Evolutionary conservation across 2,888 invertebrate species (phyloP).

Genomic region (Hermaeophaga mercurialis): DNA sequence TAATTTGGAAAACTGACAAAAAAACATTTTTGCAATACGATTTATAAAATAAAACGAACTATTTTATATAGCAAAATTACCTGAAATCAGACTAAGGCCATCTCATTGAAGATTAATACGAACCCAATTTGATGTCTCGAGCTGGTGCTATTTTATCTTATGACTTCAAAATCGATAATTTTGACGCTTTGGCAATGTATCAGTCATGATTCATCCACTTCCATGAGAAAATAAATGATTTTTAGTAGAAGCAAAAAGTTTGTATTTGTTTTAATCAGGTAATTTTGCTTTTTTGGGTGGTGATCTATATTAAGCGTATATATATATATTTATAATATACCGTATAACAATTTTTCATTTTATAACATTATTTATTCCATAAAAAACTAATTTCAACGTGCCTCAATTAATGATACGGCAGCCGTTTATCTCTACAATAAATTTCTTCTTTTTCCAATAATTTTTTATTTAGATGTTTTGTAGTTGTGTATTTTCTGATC

Average conservation of each 20-base stretch:
- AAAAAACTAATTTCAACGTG: slow-evolving; percentile 41
- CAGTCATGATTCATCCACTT: no score
- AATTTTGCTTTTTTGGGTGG: slow-evolving; percentile 16
- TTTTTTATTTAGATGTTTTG: slow-evolving; percentile 41
- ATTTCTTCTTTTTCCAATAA: slow-evolving; percentile 9
- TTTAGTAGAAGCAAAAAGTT: no score
- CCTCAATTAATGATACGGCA: slow-evolving; percentile 47
- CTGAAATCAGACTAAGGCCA: no score
- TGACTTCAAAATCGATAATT: no score
- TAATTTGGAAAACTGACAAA: no score
- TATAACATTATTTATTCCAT: slow-evolving; percentile 32
- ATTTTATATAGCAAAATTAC: slow-evolving; percentile 8
- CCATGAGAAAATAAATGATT: no score
- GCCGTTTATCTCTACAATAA: slow-evolving; percentile 41
- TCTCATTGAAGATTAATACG: no score
- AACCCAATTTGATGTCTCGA: no score
- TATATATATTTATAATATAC: slow-evolving; percentile 20
- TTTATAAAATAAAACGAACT: neutral
- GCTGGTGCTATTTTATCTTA: no score
- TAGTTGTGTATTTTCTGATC: slow-evolving; percentile 44
- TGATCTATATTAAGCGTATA: slow-evolving; percentile 38
- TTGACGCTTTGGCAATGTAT: no score
- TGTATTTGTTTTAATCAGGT: slow-evolving; percentile 6
- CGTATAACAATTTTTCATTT: slow-evolving; percentile 18
- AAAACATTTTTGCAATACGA: no score